Percentiles rank a stretch among this genome's conserved stretches.
These are phyloP conservation scores for Venturia canescens DNA, from an alignment of 1,140 invertebrate genomes.

Conservation along the genomic window DNA sequence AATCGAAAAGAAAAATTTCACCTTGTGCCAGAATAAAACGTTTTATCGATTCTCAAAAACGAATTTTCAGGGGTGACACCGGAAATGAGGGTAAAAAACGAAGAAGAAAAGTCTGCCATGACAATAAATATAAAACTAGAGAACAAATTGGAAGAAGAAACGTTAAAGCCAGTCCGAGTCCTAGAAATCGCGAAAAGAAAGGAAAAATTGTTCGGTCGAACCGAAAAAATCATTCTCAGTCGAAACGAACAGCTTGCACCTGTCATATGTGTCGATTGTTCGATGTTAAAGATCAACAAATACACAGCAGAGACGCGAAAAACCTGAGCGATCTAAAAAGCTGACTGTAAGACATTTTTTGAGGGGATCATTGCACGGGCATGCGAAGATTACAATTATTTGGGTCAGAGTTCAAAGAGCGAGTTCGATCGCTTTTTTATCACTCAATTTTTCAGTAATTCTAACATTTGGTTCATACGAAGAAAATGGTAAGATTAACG, in stretches of 20 bases:
- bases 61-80: neutral
- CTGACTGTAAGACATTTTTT: neutral
- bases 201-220: neutral
- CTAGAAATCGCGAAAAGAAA: conserved; percentile 4
- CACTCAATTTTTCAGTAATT: too few relatives aligned
- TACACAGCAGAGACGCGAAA: neutral
- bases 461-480: too few relatives aligned
- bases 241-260: conserved; percentile 19
- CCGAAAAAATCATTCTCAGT: neutral
- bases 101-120: neutral
- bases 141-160: neutral
- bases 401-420: neutral
- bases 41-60: conserved; percentile 32
- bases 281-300: neutral
- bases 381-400: neutral
- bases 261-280: conserved; percentile 37
- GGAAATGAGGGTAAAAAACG: neutral
- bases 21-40: conserved; percentile 41
- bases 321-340: neutral
- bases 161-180: neutral
- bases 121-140: neutral
- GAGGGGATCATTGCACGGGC: neutral
- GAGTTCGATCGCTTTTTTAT: neutral
- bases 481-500: too few relatives aligned
- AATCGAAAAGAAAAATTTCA: conserved; percentile 16